These are phyloP conservation scores for Thereva nobilitata DNA, from an alignment of 2,888 invertebrate species.

Conservation along the genomic window DNA sequence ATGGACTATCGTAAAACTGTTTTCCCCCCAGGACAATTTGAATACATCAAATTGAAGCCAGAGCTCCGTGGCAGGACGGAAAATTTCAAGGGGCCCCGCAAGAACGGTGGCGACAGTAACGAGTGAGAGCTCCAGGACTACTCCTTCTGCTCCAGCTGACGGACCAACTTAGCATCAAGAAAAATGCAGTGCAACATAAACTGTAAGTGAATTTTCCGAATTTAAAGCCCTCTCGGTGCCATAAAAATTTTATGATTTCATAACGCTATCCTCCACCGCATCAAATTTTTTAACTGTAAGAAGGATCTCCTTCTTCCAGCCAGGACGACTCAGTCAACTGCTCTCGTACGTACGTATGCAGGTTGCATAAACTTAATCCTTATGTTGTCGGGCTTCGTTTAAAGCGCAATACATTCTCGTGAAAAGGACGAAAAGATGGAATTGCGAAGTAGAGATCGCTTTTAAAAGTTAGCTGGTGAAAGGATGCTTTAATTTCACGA, in stretches of 20 bases:
- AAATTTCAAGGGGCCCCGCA: not conserved
- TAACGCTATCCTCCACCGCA: slow-evolving; percentile 22
- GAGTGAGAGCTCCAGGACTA: not conserved
- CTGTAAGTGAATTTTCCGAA: slow-evolving; percentile 31
- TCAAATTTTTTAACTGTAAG: slow-evolving; percentile 8
- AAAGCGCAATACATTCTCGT: slow-evolving; percentile 11
- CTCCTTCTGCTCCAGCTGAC: not conserved
- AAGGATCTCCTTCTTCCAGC: not conserved
- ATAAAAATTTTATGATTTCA: slow-evolving; percentile 33
- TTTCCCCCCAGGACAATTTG: slow-evolving; percentile 16
- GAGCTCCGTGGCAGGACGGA: not conserved
- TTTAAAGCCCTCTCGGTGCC: slow-evolving; percentile 19
- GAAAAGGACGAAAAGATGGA: slow-evolving; percentile 2
- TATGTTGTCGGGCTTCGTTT: slow-evolving; percentile 1
- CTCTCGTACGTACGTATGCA: slow-evolving; percentile 1
- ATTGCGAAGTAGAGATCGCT: slow-evolving; percentile 16
- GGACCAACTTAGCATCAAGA: not conserved
- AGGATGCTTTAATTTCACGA: slow-evolving; percentile 29
- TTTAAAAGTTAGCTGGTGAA: slow-evolving; percentile 20
- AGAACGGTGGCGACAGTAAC: not conserved
- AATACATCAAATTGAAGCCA: slow-evolving; percentile 20
- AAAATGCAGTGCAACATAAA: slow-evolving; percentile 2
- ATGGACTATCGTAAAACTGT: slow-evolving; percentile 10
- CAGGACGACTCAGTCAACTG: slow-evolving; percentile 4
- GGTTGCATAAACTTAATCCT: slow-evolving; percentile 16